Conservation (phyloP, 2,888 invertebrate species). For the Microchrysa polita region DNA sequence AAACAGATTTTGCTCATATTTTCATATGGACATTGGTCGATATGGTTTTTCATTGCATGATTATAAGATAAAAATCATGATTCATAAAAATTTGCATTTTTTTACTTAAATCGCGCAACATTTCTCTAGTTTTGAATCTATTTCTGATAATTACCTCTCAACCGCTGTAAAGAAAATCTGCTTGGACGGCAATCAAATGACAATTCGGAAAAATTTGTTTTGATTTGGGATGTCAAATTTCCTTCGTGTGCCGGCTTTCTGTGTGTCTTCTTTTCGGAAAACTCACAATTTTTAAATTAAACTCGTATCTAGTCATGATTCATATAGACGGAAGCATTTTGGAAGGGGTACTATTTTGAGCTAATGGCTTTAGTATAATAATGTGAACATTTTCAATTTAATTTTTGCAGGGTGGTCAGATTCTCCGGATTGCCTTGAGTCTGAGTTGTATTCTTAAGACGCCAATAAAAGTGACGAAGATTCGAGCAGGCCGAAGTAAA, state of each 20-base stretch:
- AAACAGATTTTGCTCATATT: no score
- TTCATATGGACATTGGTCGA: no score
- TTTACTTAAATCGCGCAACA: no score
- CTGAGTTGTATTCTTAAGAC: conserved; percentile 79
- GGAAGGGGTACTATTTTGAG: conserved; percentile 72
- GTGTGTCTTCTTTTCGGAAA: background rate
- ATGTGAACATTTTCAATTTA: background rate
- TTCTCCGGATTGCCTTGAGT: conserved; percentile 81
- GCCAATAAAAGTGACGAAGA: conserved; percentile 80
- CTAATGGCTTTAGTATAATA: background rate
- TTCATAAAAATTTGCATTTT: no score
- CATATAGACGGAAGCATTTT: conserved; percentile 82
- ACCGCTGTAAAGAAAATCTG: no score
- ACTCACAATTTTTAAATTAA: background rate
- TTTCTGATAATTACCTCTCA: no score
- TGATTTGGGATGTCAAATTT: background rate
- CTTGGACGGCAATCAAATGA: background rate
- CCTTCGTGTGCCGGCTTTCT: background rate
- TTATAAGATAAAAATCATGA: no score
- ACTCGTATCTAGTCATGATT: conserved; percentile 53
- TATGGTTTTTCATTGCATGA: no score
- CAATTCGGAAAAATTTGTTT: background rate
- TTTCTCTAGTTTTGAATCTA: no score
- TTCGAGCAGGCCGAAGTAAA: conserved; percentile 81
- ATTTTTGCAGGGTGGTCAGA: conserved; percentile 83